Conservation (phyloP, 2,113 vertebrate genomes). For the Brachyhypopomus gauderio region DNA sequence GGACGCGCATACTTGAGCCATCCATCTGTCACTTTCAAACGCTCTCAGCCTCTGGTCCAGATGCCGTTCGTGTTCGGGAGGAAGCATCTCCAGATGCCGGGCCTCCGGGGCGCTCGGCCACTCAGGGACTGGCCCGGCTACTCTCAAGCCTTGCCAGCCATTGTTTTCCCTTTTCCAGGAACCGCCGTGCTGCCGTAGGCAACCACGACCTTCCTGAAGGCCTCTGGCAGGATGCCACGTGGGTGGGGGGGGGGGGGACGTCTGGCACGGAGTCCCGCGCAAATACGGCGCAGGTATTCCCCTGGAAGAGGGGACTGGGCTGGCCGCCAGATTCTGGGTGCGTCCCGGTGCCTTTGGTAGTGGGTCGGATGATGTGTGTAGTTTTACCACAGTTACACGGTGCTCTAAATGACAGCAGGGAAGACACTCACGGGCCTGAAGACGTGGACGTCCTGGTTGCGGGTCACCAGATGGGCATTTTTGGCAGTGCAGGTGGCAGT, state of each 20-base stretch:
- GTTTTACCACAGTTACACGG: neutral
- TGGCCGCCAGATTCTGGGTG: neutral
- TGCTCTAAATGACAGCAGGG: constrained; percentile 1
- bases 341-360: neutral
- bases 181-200: constrained; percentile 61
- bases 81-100: constrained; percentile 66
- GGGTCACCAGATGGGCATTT: constrained; percentile 94
- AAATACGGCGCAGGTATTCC: constrained; percentile 55
- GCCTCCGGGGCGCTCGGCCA: constrained; percentile 45
- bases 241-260: constrained; percentile 49
- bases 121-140: constrained; percentile 55
- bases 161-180: constrained; percentile 76
- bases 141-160: constrained; percentile 76
- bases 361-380: neutral
- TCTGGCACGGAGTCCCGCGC: constrained; percentile 46
- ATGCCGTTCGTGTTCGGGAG: constrained; percentile 47
- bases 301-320: constrained; percentile 62
- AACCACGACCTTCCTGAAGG: constrained; percentile 73
- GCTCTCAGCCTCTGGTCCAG: constrained; percentile 34
- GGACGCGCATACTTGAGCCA: constrained; percentile 38
- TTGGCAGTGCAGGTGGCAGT: constrained; percentile 96
- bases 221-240: constrained; percentile 66
- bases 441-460: constrained; percentile 92
- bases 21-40: constrained; percentile 66
- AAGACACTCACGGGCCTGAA: constrained; percentile 85